Conservation (phyloP, 53 echinoderm and acorn worm genomes). For the Actinopyga echinites region DNA sequence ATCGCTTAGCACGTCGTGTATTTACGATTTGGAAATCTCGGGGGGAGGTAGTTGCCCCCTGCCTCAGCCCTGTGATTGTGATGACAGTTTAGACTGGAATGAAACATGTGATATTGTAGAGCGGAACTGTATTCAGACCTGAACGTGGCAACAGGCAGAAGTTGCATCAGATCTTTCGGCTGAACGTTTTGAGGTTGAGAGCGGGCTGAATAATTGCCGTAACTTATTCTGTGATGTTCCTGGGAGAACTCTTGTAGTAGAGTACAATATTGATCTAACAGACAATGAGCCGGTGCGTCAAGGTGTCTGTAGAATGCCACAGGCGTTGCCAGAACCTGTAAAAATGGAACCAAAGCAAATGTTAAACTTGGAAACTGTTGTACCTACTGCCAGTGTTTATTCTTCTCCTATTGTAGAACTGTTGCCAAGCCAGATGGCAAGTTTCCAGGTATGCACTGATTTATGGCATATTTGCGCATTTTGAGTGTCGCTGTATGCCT, state of each 20-base stretch:
- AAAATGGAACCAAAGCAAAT: not conserved
- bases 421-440: not conserved
- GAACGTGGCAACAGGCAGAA: not conserved
- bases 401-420: slow-evolving; percentile 5
- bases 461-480: no score
- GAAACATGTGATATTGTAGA: not conserved
- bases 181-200: not conserved
- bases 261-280: not conserved
- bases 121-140: not conserved
- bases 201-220: not conserved
- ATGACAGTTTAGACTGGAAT: not conserved
- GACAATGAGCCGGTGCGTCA: not conserved
- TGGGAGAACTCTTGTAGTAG: not conserved
- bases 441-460: not conserved
- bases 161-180: not conserved
- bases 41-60: no score
- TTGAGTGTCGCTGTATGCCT: no score
- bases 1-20: no score
- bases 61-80: no score
- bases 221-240: slow-evolving; percentile 17
- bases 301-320: not conserved
- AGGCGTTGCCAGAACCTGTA: no score
- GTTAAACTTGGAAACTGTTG: not conserved
- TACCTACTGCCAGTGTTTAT: slow-evolving; percentile 8
- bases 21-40: no score